phyloP scores from a whole-genome alignment of 2,113 vertebrate genomes.

The Pteruthius melanotis region DNA sequence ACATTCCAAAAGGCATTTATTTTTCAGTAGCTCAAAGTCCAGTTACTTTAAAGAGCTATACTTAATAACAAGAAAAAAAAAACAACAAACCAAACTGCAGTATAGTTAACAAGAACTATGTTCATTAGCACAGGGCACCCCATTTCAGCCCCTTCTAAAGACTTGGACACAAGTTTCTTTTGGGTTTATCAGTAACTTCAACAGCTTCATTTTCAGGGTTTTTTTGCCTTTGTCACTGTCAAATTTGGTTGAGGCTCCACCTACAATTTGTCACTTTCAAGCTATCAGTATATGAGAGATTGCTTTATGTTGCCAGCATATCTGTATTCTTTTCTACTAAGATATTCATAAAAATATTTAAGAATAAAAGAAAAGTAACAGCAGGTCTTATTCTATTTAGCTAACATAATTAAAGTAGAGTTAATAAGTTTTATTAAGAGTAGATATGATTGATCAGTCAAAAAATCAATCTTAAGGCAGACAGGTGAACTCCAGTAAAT shows the following conservation, averaged over 20 bases:
- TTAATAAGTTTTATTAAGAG: background rate
- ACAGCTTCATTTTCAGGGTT: accelerated
- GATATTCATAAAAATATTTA: background rate
- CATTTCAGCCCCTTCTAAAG: background rate
- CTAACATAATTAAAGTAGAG: background rate
- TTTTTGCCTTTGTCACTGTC: background rate
- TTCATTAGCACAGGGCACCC: background rate
- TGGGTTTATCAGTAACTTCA: background rate
- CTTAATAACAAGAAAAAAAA: background rate
- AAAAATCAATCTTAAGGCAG: background rate
- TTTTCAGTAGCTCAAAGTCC: background rate
- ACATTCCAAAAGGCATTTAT: background rate
- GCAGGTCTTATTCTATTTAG: background rate
- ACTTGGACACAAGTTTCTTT: background rate
- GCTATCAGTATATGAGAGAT: background rate
- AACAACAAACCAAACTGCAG: accelerated
- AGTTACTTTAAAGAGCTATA: background rate
- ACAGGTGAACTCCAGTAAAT: background rate
- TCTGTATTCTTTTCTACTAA: background rate
- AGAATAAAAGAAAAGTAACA: background rate
- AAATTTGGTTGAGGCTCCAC: background rate
- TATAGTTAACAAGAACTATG: background rate
- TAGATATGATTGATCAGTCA: background rate
- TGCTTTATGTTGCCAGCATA: background rate
- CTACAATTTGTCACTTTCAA: background rate